Evolutionary conservation across 1,140 invertebrate genomes (phyloP).

Genomic region (Zaprionus africanus): DNA sequence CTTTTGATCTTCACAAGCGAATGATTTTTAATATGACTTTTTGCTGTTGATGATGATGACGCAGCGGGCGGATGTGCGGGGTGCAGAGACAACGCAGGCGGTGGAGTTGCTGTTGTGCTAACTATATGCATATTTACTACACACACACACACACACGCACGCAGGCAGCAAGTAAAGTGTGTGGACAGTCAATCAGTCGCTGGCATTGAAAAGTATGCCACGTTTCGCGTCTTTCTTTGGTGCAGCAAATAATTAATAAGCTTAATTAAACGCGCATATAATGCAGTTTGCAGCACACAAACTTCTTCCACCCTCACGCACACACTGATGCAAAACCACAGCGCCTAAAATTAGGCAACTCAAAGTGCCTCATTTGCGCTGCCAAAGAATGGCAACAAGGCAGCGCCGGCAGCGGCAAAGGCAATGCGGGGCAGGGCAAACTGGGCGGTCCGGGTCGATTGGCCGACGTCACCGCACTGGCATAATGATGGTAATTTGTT

Average conservation of each 20-base stretch:
- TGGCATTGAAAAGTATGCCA: constrained; percentile 30
- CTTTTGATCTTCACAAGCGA: constrained; percentile 84
- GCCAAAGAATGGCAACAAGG: constrained; percentile 6
- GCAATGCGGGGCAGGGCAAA: constrained; percentile 3
- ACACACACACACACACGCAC: constrained; percentile 7
- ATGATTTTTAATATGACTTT: constrained; percentile 84
- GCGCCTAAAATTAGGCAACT: constrained; percentile 63
- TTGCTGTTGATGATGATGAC: constrained; percentile 45
- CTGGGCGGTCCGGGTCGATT: constrained; percentile 5
- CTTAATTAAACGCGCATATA: constrained; percentile 64
- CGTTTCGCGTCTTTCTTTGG: constrained; percentile 18
- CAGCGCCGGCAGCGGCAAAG: not conserved
- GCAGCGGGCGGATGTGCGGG: not conserved
- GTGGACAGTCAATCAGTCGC: constrained; percentile 60
- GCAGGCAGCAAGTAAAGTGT: constrained; percentile 44
- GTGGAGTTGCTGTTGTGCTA: constrained; percentile 20
- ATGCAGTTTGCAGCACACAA: constrained; percentile 28
- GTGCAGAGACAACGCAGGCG: too few relatives aligned
- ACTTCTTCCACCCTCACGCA: not conserved
- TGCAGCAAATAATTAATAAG: constrained; percentile 60
- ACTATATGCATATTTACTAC: constrained; percentile 18
- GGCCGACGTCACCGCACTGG: constrained; percentile 37
- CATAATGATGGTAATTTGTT: constrained; percentile 84
- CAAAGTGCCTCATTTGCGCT: constrained; percentile 54
- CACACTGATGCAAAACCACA: constrained; percentile 28